A percentile compares a stretch with the other conserved stretches of the same genome.
Evolutionary conservation across 2,113 vertebrate genomes (phyloP).

Genomic region (Bungarus multicinctus): DNA sequence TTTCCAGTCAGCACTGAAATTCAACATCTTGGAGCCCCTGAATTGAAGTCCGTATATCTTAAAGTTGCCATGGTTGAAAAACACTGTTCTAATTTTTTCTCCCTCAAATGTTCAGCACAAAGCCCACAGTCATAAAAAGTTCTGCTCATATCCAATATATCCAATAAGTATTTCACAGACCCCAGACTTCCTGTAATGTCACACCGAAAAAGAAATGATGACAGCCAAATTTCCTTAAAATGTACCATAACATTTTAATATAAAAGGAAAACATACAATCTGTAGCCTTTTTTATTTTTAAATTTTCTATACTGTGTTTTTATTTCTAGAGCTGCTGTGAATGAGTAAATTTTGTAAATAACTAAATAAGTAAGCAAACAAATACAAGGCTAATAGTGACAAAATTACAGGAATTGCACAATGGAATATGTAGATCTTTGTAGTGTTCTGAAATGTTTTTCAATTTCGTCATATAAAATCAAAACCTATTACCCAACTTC

Average conservation of each 20-base stretch:
- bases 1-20: neutral
- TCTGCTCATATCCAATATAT: neutral
- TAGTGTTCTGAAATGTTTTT: neutral
- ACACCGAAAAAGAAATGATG: neutral
- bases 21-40: neutral
- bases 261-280: neutral
- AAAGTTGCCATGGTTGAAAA: neutral
- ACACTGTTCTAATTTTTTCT: neutral
- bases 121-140: neutral
- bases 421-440: neutral
- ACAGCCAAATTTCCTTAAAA: neutral
- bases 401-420: neutral
- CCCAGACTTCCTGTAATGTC: neutral
- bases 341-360: neutral
- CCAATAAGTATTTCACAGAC: neutral
- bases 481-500: neutral
- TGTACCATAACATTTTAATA: neutral
- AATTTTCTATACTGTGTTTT: neutral
- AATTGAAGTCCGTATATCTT: neutral
- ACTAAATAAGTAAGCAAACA: neutral
- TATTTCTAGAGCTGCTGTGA: neutral
- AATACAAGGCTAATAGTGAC: neutral
- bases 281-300: neutral
- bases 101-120: neutral
- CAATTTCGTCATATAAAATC: neutral